Conservation (phyloP, 2,888 invertebrate genomes). For the Pterostichus madidus region DNA sequence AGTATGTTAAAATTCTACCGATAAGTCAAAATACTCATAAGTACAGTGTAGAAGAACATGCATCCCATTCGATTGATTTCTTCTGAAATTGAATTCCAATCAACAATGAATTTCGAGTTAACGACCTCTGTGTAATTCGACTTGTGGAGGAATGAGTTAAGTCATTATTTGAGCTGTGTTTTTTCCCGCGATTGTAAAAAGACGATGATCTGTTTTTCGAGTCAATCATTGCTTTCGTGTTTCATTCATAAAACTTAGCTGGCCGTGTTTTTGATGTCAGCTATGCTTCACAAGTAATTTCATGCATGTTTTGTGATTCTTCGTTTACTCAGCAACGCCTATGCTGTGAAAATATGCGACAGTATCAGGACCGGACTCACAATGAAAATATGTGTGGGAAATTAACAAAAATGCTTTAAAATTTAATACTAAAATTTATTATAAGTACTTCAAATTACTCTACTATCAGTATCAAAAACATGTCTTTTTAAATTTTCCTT, state of each 20-base stretch:
- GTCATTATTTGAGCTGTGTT: constrained; percentile 24
- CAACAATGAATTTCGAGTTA: constrained; percentile 11
- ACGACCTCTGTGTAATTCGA: constrained; percentile 14
- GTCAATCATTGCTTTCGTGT: constrained; percentile 5
- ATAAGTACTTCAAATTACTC: too few relatives aligned
- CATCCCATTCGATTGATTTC: neutral
- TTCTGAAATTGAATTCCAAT: constrained; percentile 20
- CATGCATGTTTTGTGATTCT: constrained; percentile 34
- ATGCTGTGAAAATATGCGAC: neutral
- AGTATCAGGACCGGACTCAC: too few relatives aligned
- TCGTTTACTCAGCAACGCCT: constrained; percentile 12
- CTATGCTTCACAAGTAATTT: constrained; percentile 5
- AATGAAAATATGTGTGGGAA: too few relatives aligned
- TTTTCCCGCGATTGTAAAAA: neutral
- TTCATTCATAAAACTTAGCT: constrained; percentile 21
- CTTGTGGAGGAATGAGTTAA: constrained; percentile 10
- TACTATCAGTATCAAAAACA: too few relatives aligned
- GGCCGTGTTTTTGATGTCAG: neutral
- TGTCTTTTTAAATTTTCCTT: too few relatives aligned
- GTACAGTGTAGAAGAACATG: too few relatives aligned
- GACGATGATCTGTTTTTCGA: constrained; percentile 15
- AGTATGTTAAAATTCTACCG: too few relatives aligned
- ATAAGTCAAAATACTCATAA: too few relatives aligned
- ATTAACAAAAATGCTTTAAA: too few relatives aligned
- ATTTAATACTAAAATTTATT: too few relatives aligned